These are phyloP conservation scores for Melinaea marsaeus DNA, from an alignment of 2,888 invertebrate species.

Conservation along the genomic window DNA sequence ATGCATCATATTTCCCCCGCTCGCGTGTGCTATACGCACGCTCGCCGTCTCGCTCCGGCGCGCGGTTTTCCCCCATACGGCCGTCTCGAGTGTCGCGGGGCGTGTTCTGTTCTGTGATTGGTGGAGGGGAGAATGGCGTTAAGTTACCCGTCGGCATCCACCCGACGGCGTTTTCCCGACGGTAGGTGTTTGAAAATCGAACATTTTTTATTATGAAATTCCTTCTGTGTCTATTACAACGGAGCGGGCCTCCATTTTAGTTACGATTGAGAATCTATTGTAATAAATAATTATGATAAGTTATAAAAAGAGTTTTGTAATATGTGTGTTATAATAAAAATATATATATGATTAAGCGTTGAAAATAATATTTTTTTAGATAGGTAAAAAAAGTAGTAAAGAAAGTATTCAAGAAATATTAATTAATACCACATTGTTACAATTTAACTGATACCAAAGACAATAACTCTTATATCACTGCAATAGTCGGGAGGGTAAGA, in stretches of 20 bases:
- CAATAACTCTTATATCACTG: too few relatives aligned
- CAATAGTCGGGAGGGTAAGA: too few relatives aligned
- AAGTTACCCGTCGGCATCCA: conserved; percentile 52
- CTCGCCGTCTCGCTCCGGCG: conserved; percentile 45
- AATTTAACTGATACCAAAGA: too few relatives aligned
- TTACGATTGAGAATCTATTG: too few relatives aligned
- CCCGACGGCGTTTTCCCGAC: conserved; percentile 76
- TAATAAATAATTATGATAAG: too few relatives aligned
- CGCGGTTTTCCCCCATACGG: conserved; percentile 48
- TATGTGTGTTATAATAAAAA: too few relatives aligned
- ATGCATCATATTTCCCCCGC: conserved; percentile 75
- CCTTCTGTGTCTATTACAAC: conserved; percentile 29
- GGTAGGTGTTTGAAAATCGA: conserved; percentile 60
- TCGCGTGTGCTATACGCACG: conserved; percentile 52
- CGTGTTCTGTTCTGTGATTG: conserved; percentile 67
- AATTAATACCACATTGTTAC: too few relatives aligned
- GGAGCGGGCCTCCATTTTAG: conserved; percentile 17
- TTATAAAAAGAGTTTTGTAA: too few relatives aligned
- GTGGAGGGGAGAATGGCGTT: conserved; percentile 63
- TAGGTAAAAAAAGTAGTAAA: too few relatives aligned
- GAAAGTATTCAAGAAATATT: too few relatives aligned
- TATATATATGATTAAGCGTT: too few relatives aligned
- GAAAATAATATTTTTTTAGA: too few relatives aligned
- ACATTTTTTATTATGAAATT: conserved; percentile 42
- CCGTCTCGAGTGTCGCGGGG: conserved; percentile 55